Evolutionary conservation across 2,888 invertebrate genomes (phyloP).

Genomic region (Caenorhabditis wallacei): DNA sequence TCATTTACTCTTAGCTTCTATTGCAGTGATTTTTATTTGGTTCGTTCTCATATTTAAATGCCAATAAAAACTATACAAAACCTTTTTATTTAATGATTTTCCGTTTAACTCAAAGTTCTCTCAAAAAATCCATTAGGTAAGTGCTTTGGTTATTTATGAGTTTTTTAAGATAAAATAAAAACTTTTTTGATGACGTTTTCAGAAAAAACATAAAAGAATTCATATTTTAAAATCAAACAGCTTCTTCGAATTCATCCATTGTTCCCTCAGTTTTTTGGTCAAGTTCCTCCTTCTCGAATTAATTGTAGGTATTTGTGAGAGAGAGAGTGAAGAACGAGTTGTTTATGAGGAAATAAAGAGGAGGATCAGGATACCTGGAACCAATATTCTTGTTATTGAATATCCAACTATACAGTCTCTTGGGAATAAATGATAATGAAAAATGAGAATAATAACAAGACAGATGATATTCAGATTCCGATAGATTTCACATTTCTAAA

Average conservation of each 20-base stretch:
- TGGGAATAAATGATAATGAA: background rate
- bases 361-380: background rate
- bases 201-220: no score
- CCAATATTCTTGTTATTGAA: background rate
- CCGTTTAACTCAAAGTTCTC: background rate
- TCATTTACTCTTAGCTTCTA: no score
- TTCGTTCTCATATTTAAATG: no score
- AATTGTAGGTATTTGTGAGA: conserved; percentile 8
- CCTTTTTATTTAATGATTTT: background rate
- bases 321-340: no score
- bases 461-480: no score
- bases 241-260: background rate
- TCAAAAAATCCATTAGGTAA: background rate
- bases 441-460: background rate
- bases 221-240: background rate
- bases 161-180: background rate
- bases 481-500: no score
- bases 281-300: background rate
- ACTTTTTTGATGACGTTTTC: background rate
- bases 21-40: no score
- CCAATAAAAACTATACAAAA: background rate
- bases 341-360: conserved; percentile 1
- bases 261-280: background rate
- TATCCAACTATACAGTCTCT: conserved; percentile 14
- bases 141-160: background rate